Conservation (phyloP, 2,797 vertebrate species). For the Hyperoplus lanceolatus region DNA sequence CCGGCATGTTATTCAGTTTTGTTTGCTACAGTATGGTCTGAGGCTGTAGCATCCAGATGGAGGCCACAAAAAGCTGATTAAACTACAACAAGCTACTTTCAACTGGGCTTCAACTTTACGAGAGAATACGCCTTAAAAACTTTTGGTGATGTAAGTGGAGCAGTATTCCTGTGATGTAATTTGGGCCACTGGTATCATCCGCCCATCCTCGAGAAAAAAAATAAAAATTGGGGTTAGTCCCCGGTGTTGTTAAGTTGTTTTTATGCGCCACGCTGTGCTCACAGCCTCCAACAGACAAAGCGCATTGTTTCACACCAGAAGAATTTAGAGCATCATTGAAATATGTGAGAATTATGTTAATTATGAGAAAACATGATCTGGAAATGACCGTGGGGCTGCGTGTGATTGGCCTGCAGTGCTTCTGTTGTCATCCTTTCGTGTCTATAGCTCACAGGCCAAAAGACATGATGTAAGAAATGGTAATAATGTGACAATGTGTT, state of each 20-base stretch:
- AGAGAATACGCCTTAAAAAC: slow-evolving; percentile 63
- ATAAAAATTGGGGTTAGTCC: slow-evolving; percentile 58
- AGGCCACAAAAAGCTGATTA: slow-evolving; percentile 52
- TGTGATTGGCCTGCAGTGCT: slow-evolving; percentile 78
- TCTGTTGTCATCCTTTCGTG: slow-evolving; percentile 76
- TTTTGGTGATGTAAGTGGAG: slow-evolving; percentile 75
- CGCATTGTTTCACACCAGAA: slow-evolving; percentile 71
- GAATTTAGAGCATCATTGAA: slow-evolving; percentile 74
- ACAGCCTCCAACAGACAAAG: slow-evolving; percentile 78
- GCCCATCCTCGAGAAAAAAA: slow-evolving; percentile 58
- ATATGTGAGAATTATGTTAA: slow-evolving; percentile 81
- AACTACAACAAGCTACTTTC: slow-evolving; percentile 57
- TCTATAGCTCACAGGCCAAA: slow-evolving; percentile 80
- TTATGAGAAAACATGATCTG: slow-evolving; percentile 74
- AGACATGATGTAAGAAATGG: slow-evolving; percentile 85
- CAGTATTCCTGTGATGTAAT: slow-evolving; percentile 77
- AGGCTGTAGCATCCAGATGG: slow-evolving; percentile 48
- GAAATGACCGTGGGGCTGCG: slow-evolving; percentile 70
- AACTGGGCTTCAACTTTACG: slow-evolving; percentile 41
- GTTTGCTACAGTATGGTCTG: slow-evolving; percentile 27
- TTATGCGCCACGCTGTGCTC: slow-evolving; percentile 67
- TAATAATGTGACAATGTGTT: slow-evolving; percentile 75
- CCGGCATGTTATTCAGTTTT: slow-evolving; percentile 28
- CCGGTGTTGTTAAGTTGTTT: slow-evolving; percentile 73
- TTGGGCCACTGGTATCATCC: slow-evolving; percentile 73